Evolutionary conservation across 2,888 invertebrate genomes (phyloP), one percentile per base, ranked within the genome.

Genomic region (Slavum lentiscoides): DNA sequence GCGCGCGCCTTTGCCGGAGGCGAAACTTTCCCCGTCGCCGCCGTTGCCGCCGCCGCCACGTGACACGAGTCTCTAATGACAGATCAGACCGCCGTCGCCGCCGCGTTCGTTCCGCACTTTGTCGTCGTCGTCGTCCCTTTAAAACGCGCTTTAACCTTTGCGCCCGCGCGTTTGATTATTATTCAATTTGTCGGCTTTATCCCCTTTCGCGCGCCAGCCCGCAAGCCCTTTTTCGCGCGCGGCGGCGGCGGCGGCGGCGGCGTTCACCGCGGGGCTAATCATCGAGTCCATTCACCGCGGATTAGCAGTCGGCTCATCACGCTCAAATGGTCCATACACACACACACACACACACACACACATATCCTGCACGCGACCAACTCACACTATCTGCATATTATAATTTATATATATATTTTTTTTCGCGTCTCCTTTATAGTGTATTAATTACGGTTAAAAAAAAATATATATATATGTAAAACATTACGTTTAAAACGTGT

Each of bases 1-100:
- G 80, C 80, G 13, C 55, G 49, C 49, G 39, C 70, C 37, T 55
- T 55, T 64, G 74, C 75, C 64, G 23, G 64, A 80, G 80, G 80
- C 80, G 43, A 70, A 80, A 80, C 64, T 70, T 80, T 80, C 37
- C 64, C 72, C 11, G 58, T 9, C 66, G 21, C 4, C 49, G 49
- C 15, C 53, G 80, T 6, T 8, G 39, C 11, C 66, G 21, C 4
- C 49, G 49, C 15, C 53, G 80, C 80, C 80, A 80, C 80, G 80
- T 80, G 80, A 80, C 80, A 58, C 80, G 80, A 43, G 80, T 80
- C 80, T 80, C 80, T 80, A 80, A 80, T 80, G 80, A 80, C 80
- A 80, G 80, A 80, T 80, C 72, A 80, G 80, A 80, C 70, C 70
- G 30, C 62, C 80, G 72, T 19, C 64, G 64, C 43, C 43, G 43